These are phyloP conservation scores for Caenorhabditis macrosperma DNA, from an alignment of 2,888 invertebrate genomes.

Conservation along the genomic window DNA sequence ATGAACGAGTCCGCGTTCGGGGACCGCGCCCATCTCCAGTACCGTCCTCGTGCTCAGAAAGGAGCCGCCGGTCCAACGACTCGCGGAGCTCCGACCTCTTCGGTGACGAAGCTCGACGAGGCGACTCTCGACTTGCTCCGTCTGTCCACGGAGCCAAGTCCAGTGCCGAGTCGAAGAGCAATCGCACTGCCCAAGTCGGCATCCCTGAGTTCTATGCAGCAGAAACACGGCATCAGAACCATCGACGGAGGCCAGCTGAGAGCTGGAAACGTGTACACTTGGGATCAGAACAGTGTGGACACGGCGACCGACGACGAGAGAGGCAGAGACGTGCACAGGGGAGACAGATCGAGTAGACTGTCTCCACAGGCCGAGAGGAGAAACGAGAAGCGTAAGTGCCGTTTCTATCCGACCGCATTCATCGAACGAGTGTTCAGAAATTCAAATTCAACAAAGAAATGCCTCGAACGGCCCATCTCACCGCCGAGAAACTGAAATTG, in stretches of 20 bases:
- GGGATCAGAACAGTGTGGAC: conserved; percentile 69
- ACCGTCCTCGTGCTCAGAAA: conserved; percentile 64
- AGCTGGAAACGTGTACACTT: conserved; percentile 72
- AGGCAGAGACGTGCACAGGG: conserved; percentile 11
- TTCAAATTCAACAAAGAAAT: conserved; percentile 50
- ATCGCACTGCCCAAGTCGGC: conserved; percentile 71
- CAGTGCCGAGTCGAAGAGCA: conserved; percentile 33
- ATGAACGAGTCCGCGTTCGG: conserved; percentile 59
- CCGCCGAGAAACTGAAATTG: conserved; percentile 55
- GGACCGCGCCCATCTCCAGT: conserved; percentile 65
- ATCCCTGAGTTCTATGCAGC: conserved; percentile 74
- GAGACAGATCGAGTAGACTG: conserved; percentile 50
- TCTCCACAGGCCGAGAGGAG: conserved; percentile 62
- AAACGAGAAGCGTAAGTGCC: conserved; percentile 53
- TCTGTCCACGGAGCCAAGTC: conserved; percentile 69
- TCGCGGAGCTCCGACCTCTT: conserved; percentile 59
- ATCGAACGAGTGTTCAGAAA: too few species aligned
- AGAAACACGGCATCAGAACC: conserved; percentile 47
- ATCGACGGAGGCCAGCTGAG: conserved; percentile 72
- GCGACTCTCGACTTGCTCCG: conserved; percentile 76
- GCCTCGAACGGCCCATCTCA: conserved; percentile 39
- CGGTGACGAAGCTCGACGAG: conserved; percentile 72
- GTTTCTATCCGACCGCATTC: not conserved
- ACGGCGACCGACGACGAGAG: conserved; percentile 45
- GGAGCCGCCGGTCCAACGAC: conserved; percentile 55